phyloP scores from a whole-genome alignment of 2,113 vertebrate genomes.

The Tachuris rubrigastra region DNA sequence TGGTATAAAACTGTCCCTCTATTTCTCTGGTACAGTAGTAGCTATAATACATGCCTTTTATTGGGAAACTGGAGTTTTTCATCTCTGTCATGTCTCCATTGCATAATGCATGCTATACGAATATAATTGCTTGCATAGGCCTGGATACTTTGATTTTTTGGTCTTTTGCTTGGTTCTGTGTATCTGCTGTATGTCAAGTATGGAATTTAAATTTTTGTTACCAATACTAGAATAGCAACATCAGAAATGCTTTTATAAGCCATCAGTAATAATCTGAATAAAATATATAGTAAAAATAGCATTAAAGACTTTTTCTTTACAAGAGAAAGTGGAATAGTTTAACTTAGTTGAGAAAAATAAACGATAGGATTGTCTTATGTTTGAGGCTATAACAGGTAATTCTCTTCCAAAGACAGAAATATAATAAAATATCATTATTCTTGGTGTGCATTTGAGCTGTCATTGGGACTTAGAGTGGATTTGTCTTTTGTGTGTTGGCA shows the following conservation, averaged over 20 bases:
- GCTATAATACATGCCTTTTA: neutral
- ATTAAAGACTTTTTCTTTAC: neutral
- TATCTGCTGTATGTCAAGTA: neutral
- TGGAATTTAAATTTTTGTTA: neutral
- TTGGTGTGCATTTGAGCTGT: neutral
- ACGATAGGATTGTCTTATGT: neutral
- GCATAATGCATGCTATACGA: neutral
- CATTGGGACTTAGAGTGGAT: neutral
- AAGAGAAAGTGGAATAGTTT: neutral
- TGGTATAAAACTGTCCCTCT: neutral
- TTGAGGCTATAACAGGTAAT: neutral
- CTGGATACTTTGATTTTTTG: neutral
- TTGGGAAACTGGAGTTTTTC: neutral
- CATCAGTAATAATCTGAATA: neutral
- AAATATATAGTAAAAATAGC: neutral
- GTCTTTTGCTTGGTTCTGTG: neutral
- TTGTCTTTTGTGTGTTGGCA: neutral
- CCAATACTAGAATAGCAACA: neutral
- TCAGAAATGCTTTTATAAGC: neutral
- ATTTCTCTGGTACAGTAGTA: neutral
- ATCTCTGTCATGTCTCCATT: neutral
- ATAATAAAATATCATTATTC: neutral
- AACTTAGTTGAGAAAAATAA: neutral
- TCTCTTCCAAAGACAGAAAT: neutral
- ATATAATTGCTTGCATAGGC: neutral